Evolutionary conservation across 2,113 vertebrate genomes (phyloP), one percentile per base, ranked within the genome.

Genomic region (Mobula hypostoma): DNA sequence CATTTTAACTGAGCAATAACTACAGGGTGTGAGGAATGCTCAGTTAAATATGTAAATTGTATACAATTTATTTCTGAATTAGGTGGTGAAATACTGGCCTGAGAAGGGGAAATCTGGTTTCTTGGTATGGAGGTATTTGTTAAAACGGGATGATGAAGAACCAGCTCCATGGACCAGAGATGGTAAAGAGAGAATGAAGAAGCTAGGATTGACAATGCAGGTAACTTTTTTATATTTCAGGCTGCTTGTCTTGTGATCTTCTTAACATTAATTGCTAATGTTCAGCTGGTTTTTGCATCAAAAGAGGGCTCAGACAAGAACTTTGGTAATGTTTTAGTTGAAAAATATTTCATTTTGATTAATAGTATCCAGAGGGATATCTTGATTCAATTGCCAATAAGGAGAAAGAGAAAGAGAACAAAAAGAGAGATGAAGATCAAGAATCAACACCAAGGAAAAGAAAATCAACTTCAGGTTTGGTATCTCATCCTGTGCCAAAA

Each of bases 21-120:
- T 77, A 9, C n/a, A 36, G 11, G 15, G 77, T 77, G 76, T 32
- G 77, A 36, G 15, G n/a, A 36, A 79, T 79, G 32, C 21, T 9
- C 1, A 79, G 36, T 0, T 32, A 36, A 79, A 79, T 29, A 6
- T 79, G 9, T 36, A n/a, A 79, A 5, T 79, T 79, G 17, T 79
- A 12, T 24, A 24, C 27, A 79, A 79, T 79, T 61, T 88, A 94
- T 1, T 19, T 5, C 36, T 4, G 4, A 94, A 17, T 0, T 94
- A 99, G 99, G 97, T 99, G 0, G 98, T 97, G 40, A 98, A 99
- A 94, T 99, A 99, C 95, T 99, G 99, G 99, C 98, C 99, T 0
- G 98, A 98, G 94, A 99, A 97, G 0, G 99, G 99, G 0, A 99
- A 99, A 92, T 99, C 99, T 0, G 99, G 99, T 1, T 99, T 99